A percentile compares a stretch with the other conserved stretches of the same genome.
phyloP scores from a whole-genome alignment of 2,797 vertebrate species.

The Falco cherrug region DNA sequence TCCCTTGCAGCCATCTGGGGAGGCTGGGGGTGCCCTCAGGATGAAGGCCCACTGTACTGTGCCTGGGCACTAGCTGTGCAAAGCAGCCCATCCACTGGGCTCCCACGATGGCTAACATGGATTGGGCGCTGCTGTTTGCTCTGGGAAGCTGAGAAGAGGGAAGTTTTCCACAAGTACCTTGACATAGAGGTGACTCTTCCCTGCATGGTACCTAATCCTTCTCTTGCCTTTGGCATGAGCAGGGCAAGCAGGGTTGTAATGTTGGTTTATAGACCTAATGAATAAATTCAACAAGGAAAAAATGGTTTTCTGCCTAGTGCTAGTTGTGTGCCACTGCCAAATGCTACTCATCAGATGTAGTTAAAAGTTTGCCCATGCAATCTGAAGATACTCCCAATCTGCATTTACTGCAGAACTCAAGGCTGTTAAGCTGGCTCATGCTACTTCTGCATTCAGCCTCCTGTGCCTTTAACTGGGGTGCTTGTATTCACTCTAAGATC shows the following conservation, averaged over 20 bases:
- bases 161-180: background rate
- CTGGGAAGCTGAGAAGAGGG: background rate
- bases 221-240: background rate
- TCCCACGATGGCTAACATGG: accelerated
- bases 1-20: background rate
- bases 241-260: background rate
- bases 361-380: background rate
- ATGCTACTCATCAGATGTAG: background rate
- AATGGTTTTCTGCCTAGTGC: background rate
- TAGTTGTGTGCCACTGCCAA: accelerated
- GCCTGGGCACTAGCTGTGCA: background rate
- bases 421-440: accelerated
- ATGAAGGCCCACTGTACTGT: accelerated
- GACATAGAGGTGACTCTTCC: background rate
- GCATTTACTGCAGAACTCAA: background rate
- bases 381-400: background rate
- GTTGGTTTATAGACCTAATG: background rate
- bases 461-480: background rate
- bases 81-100: accelerated
- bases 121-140: background rate
- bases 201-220: background rate
- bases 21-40: background rate
- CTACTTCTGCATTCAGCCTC: background rate
- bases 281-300: background rate
- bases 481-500: background rate